Conservation (phyloP, 1,140 invertebrate genomes). For the Drosophila sp. region DNA sequence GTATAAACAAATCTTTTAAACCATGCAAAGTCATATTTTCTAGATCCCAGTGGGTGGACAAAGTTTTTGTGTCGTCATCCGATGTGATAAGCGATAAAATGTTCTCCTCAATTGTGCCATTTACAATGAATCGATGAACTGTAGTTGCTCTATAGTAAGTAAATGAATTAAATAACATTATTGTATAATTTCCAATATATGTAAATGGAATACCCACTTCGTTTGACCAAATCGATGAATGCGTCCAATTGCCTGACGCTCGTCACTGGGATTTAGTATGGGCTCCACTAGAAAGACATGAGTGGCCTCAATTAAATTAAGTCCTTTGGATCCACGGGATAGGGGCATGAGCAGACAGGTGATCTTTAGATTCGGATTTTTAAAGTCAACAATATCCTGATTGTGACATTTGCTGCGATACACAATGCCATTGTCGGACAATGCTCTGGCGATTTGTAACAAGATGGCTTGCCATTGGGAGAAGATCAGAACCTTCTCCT, state of each 20-base stretch:
- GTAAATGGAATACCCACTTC: slow-evolving; percentile 82
- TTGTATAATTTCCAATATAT: background rate
- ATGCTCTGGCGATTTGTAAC: slow-evolving; percentile 85
- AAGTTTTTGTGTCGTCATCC: slow-evolving; percentile 50
- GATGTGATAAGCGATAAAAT: slow-evolving; percentile 84
- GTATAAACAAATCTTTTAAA: slow-evolving; percentile 62
- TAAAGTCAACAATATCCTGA: slow-evolving; percentile 84
- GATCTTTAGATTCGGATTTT: slow-evolving; percentile 84
- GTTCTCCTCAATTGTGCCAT: slow-evolving; percentile 88
- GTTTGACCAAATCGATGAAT: slow-evolving; percentile 92
- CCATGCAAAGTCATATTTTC: slow-evolving; percentile 69
- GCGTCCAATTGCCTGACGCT: slow-evolving; percentile 91
- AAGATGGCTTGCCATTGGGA: slow-evolving; percentile 88
- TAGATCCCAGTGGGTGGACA: slow-evolving; percentile 71
- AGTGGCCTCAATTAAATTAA: slow-evolving; percentile 91
- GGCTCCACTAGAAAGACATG: slow-evolving; percentile 92
- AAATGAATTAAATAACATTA: slow-evolving; percentile 12
- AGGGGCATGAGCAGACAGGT: slow-evolving; percentile 88
- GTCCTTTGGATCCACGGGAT: slow-evolving; percentile 88
- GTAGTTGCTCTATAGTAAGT: slow-evolving; percentile 84
- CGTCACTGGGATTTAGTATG: slow-evolving; percentile 89
- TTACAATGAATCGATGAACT: slow-evolving; percentile 88
- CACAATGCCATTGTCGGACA: slow-evolving; percentile 86
- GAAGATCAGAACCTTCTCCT: slow-evolving; percentile 89
- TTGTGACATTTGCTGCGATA: slow-evolving; percentile 83